A percentile compares a stretch with the other conserved stretches of the same genome.
phyloP scores from a whole-genome alignment of 2,113 vertebrate genomes.

The Paramormyrops kingsleyae region DNA sequence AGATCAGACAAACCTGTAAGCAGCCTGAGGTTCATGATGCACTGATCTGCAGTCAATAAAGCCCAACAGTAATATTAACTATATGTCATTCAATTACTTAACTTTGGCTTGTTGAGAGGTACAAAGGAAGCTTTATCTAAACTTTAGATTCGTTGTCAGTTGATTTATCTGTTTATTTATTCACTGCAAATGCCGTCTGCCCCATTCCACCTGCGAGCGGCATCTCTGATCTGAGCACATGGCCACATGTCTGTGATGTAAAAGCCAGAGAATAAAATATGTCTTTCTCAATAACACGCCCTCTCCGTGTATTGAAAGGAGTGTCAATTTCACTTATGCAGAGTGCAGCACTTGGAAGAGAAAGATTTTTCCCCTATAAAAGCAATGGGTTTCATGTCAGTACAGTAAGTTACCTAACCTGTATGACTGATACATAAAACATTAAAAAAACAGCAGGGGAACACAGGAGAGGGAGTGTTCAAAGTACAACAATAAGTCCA shows the following conservation, averaged over 20 bases:
- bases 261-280: slow-evolving; percentile 60
- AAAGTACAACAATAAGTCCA: slow-evolving; percentile 52
- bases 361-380: slow-evolving; percentile 46
- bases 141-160: slow-evolving; percentile 45
- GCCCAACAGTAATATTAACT: background rate
- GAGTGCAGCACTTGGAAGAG: slow-evolving; percentile 44
- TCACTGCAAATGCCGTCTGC: slow-evolving; percentile 29
- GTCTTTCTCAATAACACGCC: slow-evolving; percentile 61
- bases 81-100: background rate
- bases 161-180: slow-evolving; percentile 51
- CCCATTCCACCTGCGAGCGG: slow-evolving; percentile 14
- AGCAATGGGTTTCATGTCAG: slow-evolving; percentile 54
- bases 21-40: background rate
- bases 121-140: slow-evolving; percentile 36
- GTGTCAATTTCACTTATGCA: slow-evolving; percentile 64
- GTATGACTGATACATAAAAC: slow-evolving; percentile 66
- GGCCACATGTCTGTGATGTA: slow-evolving; percentile 60
- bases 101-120: slow-evolving; percentile 2
- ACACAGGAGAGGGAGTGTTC: slow-evolving; percentile 47
- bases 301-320: slow-evolving; percentile 50
- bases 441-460: slow-evolving; percentile 54
- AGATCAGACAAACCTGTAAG: slow-evolving; percentile 20
- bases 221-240: slow-evolving; percentile 51
- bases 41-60: background rate
- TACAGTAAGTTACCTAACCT: slow-evolving; percentile 46